phyloP scores from a whole-genome alignment of 2,113 vertebrate genomes.

The Pogonocichla stellata region DNA sequence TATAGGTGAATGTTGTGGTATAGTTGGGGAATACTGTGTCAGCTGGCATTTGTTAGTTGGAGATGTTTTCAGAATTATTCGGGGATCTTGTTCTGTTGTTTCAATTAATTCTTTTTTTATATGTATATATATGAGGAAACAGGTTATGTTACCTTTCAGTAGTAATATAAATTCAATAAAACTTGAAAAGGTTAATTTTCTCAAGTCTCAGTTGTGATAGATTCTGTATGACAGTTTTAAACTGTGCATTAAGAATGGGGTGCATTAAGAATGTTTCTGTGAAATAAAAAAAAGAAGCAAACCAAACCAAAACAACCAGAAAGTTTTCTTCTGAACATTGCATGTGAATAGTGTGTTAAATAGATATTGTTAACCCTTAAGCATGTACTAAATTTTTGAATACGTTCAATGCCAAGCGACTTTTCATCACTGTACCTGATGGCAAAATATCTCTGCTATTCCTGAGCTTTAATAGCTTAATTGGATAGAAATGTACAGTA shows the following conservation, averaged over 20 bases:
- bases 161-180: neutral
- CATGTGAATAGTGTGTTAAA: neutral
- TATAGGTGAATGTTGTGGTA: neutral
- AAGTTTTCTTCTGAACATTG: neutral
- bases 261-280: neutral
- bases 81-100: neutral
- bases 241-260: neutral
- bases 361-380: neutral
- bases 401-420: neutral
- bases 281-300: neutral
- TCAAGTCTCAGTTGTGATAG: neutral
- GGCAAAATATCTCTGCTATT: neutral
- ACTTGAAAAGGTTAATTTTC: neutral
- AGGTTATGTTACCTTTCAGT: neutral
- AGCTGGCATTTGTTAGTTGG: neutral
- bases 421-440: neutral
- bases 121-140: neutral
- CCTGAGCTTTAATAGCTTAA: neutral
- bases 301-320: neutral
- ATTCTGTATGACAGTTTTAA: neutral
- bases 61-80: neutral
- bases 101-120: neutral
- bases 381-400: neutral
- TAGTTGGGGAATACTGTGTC: neutral
- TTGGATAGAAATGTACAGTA: neutral